Conservation (phyloP, 2,113 vertebrate genomes). For the Dryoscopus gambensis region DNA sequence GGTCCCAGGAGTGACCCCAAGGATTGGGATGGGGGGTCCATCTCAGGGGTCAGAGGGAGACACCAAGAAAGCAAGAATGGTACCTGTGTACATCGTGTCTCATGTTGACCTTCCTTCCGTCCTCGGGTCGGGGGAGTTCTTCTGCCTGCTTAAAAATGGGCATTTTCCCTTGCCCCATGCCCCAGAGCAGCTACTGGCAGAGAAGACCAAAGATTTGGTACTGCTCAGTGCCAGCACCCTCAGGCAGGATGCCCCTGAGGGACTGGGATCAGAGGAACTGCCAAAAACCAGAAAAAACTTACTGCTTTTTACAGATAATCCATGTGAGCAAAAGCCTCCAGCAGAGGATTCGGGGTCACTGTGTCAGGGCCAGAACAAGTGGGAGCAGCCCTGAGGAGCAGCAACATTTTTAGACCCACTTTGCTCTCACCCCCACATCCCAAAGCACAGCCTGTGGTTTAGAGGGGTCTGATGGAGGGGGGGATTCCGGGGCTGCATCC, state of each 20-base stretch:
- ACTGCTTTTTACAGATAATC: background rate
- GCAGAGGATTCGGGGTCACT: rapidly evolving
- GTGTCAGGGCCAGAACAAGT: background rate
- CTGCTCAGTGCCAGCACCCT: background rate
- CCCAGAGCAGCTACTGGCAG: background rate
- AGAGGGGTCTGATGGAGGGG: background rate
- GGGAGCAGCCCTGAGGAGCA: background rate
- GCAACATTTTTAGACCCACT: background rate
- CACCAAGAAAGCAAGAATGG: background rate
- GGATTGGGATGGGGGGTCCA: background rate
- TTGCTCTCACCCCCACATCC: background rate
- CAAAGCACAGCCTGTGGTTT: background rate
- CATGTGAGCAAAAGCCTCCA: background rate
- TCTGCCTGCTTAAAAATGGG: background rate
- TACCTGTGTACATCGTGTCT: background rate
- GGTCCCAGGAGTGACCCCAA: background rate
- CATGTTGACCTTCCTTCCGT: rapidly evolving
- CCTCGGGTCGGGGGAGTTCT: background rate
- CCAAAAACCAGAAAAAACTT: background rate
- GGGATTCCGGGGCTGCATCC: background rate
- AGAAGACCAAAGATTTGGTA: background rate
- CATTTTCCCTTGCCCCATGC: background rate
- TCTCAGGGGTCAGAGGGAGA: background rate
- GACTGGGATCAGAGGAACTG: background rate
- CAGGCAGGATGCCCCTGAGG: rapidly evolving